Conservation (phyloP, 2,888 invertebrate genomes). For the Crematogaster levior region DNA sequence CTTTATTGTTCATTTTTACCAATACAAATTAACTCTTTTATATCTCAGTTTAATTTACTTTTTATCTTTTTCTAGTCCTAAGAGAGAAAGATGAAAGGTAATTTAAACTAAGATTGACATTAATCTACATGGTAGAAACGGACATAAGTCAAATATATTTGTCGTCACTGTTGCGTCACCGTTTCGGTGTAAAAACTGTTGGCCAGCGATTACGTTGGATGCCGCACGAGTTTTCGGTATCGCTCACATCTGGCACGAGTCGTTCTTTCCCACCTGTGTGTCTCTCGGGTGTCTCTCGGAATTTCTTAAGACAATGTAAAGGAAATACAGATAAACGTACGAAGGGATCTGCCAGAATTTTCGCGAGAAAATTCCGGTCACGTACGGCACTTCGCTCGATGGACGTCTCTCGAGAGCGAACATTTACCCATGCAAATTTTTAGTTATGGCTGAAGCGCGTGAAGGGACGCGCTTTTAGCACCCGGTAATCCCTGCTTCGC, state of each 20-base stretch:
- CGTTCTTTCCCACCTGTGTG: slow-evolving; percentile 42
- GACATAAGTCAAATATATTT: slow-evolving; percentile 5
- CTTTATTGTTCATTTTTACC: too few species aligned
- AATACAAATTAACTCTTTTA: too few species aligned
- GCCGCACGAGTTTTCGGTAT: not conserved
- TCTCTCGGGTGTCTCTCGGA: slow-evolving; percentile 58
- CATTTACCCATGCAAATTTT: slow-evolving; percentile 55
- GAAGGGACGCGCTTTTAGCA: slow-evolving; percentile 42
- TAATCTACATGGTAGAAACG: too few species aligned
- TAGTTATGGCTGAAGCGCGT: slow-evolving; percentile 44
- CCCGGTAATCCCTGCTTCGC: slow-evolving; percentile 46
- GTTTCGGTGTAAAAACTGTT: too few species aligned
- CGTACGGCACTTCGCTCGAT: slow-evolving; percentile 56
- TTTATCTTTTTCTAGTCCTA: too few species aligned
- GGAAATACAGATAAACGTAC: slow-evolving; percentile 56
- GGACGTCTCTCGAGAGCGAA: slow-evolving; percentile 51
- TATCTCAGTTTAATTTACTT: too few species aligned
- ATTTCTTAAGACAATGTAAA: slow-evolving; percentile 63
- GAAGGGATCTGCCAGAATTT: slow-evolving; percentile 38
- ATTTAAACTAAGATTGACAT: too few species aligned
- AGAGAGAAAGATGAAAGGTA: too few species aligned
- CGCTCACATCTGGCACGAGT: slow-evolving; percentile 27
- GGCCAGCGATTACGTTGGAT: too few species aligned
- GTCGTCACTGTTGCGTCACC: not conserved
- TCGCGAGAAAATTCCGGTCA: slow-evolving; percentile 55